Evolutionary conservation across 2,888 invertebrate species (phyloP), one percentile per base, ranked within the genome.

Genomic region (Orthonevra nobilis): DNA sequence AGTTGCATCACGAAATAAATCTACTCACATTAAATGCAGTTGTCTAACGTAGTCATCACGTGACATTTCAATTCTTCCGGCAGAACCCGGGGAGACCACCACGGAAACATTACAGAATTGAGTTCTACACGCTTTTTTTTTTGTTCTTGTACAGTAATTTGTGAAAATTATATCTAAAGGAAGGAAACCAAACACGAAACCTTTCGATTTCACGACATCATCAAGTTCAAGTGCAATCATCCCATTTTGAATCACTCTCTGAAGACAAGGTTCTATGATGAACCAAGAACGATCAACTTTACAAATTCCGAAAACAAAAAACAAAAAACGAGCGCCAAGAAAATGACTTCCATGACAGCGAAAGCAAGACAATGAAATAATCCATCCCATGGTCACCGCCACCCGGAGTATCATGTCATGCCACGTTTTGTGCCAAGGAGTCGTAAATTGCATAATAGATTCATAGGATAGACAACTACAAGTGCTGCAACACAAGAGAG

Each of bases 381-480:
- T 50, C 14, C 44, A 42, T 10, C 58, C n/a, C n/a, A n/a, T n/a
- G n/a, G n/a, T n/a, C 3, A 30, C 7, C 60, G 36, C 19, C 63
- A 56, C 32, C 38, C 14, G 26, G 23, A 15, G 36, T 58, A 56
- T 38, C 72, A 28, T 61, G 60, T 52, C 70, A 54, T 32, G 61
- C 15, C 42, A 40, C 17, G 36, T 28, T 28, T 15, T 54, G 28
- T 12, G 19, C 28, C 44, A 52, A 60, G 50, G 73, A 74, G 60
- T 74, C 66, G 44, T 44, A 74, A 74, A 74, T 74, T 66, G 66
- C 73, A 74, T 66, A 66, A 74, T 74, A 74, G 52, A 66, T 66
- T 66, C 44, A 5, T 14, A 66, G 44, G 66, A 66, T 56, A 63
- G 19, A 17, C 30, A 34, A 32, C 64, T 44, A 42, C 42, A 34